These are phyloP conservation scores for Hirundichthys speculiger DNA, from an alignment of 2,113 vertebrate species.

Conservation along the genomic window DNA sequence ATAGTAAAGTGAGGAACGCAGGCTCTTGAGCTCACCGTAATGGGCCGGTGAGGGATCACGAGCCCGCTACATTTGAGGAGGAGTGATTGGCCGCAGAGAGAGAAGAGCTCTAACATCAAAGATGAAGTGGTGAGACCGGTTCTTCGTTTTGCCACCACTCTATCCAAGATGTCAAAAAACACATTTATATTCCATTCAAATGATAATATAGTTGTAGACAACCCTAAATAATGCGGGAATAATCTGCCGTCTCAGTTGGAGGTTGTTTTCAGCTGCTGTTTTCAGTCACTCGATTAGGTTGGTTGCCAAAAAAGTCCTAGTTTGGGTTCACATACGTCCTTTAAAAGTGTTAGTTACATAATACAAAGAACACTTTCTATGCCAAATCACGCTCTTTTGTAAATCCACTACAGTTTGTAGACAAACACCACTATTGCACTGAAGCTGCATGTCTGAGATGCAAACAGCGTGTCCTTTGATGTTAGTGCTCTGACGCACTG, in stretches of 20 bases:
- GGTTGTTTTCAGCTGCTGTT: neutral
- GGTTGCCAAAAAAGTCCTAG: too few species aligned
- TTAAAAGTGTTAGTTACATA: too few species aligned
- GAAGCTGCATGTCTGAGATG: too few species aligned
- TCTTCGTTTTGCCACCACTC: neutral
- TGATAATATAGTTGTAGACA: neutral
- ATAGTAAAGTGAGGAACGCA: neutral
- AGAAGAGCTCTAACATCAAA: neutral
- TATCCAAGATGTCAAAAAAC: neutral
- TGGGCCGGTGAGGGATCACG: slow-evolving; percentile 30
- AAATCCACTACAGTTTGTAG: too few species aligned
- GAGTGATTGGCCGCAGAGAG: neutral
- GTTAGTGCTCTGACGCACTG: too few species aligned
- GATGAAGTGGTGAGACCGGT: slow-evolving; percentile 11
- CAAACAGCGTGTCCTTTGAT: too few species aligned
- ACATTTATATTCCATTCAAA: neutral
- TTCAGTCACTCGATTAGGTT: too few species aligned
- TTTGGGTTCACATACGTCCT: too few species aligned
- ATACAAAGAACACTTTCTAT: too few species aligned
- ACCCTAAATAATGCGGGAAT: neutral
- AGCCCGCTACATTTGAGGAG: slow-evolving; percentile 8
- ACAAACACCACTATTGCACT: too few species aligned
- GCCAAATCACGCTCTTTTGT: too few species aligned
- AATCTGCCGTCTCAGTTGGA: neutral
- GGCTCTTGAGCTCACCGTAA: slow-evolving; percentile 14